Evolutionary conservation across 2,113 vertebrate species (phyloP).

Genomic region (Larimichthys polyactis): DNA sequence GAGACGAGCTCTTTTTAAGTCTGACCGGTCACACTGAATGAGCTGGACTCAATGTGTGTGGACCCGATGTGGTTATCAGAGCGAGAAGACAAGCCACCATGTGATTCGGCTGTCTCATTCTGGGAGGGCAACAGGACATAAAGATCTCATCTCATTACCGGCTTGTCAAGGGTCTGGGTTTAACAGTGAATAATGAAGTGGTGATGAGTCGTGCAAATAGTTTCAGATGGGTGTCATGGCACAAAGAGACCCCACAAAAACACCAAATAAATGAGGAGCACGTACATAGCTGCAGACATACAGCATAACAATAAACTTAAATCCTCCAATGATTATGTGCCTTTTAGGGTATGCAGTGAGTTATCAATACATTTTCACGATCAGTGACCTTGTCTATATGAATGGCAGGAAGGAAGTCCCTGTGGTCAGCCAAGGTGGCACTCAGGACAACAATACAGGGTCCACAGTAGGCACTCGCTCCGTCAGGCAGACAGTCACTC

Average conservation of each 20-base stretch:
- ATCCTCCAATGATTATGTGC: not conserved
- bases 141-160: constrained; percentile 36
- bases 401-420: constrained; percentile 67
- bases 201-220: constrained; percentile 7
- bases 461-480: constrained; percentile 48
- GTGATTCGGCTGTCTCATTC: constrained; percentile 64
- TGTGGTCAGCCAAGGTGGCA: constrained; percentile 51
- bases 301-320: not conserved
- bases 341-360: not conserved
- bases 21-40: constrained; percentile 69
- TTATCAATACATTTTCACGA: constrained; percentile 20
- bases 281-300: not conserved
- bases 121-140: constrained; percentile 30
- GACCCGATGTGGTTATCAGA: constrained; percentile 74
- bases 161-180: constrained; percentile 31
- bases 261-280: not conserved
- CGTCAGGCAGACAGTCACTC: constrained; percentile 72
- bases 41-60: constrained; percentile 46
- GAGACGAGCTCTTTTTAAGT: constrained; percentile 63
- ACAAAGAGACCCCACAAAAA: not conserved
- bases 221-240: constrained; percentile 1
- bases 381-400: constrained; percentile 33
- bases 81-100: constrained; percentile 71
- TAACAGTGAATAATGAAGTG: constrained; percentile 24
- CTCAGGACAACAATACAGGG: constrained; percentile 65